phyloP scores from a whole-genome alignment of 2,113 vertebrate species.

The Anolis sagrei region DNA sequence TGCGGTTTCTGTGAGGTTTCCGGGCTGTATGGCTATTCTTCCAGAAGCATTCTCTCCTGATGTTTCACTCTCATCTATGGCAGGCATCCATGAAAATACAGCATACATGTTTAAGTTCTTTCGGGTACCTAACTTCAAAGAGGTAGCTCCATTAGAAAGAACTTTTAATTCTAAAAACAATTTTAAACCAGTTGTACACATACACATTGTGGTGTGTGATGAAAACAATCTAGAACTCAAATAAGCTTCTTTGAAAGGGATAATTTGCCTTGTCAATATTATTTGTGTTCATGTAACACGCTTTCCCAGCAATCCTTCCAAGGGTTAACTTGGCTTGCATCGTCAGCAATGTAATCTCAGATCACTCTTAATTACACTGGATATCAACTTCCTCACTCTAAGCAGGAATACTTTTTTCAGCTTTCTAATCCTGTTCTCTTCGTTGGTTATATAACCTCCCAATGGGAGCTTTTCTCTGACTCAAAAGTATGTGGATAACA shows the following conservation, averaged over 20 bases:
- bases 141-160: background rate
- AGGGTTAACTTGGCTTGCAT: conserved; percentile 9
- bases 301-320: background rate
- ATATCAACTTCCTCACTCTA: conserved; percentile 21
- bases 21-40: too few relatives aligned
- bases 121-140: background rate
- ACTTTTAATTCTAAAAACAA: background rate
- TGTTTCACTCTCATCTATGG: too few relatives aligned
- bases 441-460: conserved; percentile 17
- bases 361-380: conserved; percentile 30
- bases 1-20: too few relatives aligned
- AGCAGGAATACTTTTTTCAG: conserved; percentile 18
- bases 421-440: conserved; percentile 18
- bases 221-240: background rate
- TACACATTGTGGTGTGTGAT: background rate
- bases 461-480: conserved; percentile 21
- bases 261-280: background rate
- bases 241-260: background rate
- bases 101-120: background rate
- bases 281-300: background rate
- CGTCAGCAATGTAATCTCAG: conserved; percentile 14
- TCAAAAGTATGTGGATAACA: background rate
- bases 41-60: too few relatives aligned
- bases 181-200: background rate
- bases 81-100: too few relatives aligned